Percentiles rank a stretch among this genome's conserved stretches.
Conservation (phyloP, 2,888 invertebrate species). For the Synergus umbraculus region DNA sequence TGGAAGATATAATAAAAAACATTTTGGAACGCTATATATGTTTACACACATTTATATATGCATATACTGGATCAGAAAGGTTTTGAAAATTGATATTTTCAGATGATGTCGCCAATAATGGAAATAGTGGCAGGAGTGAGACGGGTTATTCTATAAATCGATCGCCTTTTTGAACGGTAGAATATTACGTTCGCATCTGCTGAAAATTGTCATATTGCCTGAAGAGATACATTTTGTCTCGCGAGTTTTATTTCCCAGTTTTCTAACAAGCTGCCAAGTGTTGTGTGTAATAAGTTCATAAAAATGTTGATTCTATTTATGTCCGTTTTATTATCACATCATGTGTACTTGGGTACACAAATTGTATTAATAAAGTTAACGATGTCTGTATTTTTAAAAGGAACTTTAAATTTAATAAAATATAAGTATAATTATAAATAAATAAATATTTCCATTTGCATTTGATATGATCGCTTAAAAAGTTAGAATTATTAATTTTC, state of each 20-base stretch:
- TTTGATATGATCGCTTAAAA: neutral
- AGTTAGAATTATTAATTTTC: no score
- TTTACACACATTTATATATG: neutral
- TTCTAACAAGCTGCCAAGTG: neutral
- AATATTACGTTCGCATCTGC: neutral
- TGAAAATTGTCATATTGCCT: slow-evolving; percentile 10
- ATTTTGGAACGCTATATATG: neutral
- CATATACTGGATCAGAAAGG: neutral
- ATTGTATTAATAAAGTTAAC: neutral
- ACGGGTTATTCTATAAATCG: slow-evolving; percentile 3
- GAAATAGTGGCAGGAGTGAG: neutral
- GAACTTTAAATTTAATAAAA: neutral
- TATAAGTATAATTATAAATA: neutral
- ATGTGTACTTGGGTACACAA: neutral
- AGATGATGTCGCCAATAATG: neutral
- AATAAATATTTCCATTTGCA: neutral
- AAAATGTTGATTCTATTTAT: neutral
- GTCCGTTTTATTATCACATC: neutral
- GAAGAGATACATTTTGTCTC: neutral
- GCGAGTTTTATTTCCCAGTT: neutral
- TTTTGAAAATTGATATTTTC: neutral
- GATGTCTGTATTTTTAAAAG: neutral
- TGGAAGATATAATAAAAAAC: no score
- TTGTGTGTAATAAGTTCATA: neutral
- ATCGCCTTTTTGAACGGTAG: neutral